phyloP scores from a whole-genome alignment of 2,888 invertebrate species.

The Antheraea yamamai region DNA sequence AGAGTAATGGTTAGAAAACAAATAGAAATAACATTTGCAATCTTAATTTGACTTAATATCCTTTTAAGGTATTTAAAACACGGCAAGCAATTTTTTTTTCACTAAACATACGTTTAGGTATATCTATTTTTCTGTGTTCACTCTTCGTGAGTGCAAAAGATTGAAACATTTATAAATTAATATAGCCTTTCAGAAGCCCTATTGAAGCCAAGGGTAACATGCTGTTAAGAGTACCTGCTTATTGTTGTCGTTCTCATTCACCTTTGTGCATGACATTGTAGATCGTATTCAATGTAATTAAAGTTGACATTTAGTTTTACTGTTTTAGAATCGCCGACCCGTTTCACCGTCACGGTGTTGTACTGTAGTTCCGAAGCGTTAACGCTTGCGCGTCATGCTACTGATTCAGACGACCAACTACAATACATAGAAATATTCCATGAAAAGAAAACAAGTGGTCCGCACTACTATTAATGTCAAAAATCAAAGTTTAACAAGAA shows the following conservation, averaged over 20 bases:
- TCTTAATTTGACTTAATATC: too few relatives aligned
- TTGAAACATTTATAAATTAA: background rate
- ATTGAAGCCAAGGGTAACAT: constrained; percentile 8
- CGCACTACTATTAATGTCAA: too few relatives aligned
- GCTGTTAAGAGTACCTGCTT: background rate
- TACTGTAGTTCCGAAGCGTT: constrained; percentile 40
- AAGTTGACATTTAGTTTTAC: constrained; percentile 37
- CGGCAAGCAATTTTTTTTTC: background rate
- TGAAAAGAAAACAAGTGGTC: background rate
- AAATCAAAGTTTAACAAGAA: too few relatives aligned
- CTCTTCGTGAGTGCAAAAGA: background rate
- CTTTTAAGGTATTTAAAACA: too few relatives aligned
- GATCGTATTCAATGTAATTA: constrained; percentile 27
- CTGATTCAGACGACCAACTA: background rate
- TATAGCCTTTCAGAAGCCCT: background rate
- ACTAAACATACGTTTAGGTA: background rate
- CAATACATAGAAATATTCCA: background rate
- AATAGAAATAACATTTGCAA: too few relatives aligned
- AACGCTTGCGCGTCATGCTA: constrained; percentile 24
- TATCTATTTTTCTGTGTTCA: background rate
- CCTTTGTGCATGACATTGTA: constrained; percentile 17
- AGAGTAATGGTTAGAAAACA: too few relatives aligned
- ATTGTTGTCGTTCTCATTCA: constrained; percentile 7
- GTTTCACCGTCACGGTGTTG: constrained; percentile 50
- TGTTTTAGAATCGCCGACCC: constrained; percentile 42